Conservation (phyloP, 2,113 vertebrate genomes). For the Emydocephalus ijimae region DNA sequence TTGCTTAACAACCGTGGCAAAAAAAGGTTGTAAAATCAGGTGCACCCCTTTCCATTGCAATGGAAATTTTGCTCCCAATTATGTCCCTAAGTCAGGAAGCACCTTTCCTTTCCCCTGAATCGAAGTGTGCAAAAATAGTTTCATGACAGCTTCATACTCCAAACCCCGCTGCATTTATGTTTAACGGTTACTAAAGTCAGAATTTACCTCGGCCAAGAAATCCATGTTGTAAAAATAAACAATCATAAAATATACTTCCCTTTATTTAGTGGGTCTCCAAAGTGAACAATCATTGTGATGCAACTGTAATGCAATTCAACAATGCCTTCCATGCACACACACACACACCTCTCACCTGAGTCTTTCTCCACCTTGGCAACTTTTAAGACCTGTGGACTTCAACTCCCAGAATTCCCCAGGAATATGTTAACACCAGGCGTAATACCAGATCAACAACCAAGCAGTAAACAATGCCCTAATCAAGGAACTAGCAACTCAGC, state of each 20-base stretch:
- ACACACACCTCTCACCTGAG: not conserved
- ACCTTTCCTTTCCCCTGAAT: not conserved
- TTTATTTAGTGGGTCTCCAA: not conserved
- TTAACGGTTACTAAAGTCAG: not conserved
- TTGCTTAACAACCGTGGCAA: too few relatives aligned
- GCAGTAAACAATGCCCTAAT: not conserved
- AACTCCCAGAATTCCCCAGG: not conserved
- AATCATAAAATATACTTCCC: not conserved
- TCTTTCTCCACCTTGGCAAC: not conserved
- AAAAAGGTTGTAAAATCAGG: too few relatives aligned
- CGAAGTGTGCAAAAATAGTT: not conserved
- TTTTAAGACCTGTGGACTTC: not conserved
- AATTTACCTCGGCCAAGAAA: not conserved
- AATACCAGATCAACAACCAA: not conserved
- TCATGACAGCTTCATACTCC: not conserved
- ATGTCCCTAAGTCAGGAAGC: too few relatives aligned
- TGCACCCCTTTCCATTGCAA: too few relatives aligned
- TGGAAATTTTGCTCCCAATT: too few relatives aligned
- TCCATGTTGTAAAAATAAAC: not conserved
- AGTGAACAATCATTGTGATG: not conserved
- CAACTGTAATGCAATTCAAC: not conserved
- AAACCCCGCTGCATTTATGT: not conserved
- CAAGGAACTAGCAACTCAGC: not conserved
- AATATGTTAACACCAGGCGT: not conserved
- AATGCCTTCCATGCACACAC: not conserved